Conservation (phyloP, 2,113 vertebrate species). For the Fukomys damarensis region DNA sequence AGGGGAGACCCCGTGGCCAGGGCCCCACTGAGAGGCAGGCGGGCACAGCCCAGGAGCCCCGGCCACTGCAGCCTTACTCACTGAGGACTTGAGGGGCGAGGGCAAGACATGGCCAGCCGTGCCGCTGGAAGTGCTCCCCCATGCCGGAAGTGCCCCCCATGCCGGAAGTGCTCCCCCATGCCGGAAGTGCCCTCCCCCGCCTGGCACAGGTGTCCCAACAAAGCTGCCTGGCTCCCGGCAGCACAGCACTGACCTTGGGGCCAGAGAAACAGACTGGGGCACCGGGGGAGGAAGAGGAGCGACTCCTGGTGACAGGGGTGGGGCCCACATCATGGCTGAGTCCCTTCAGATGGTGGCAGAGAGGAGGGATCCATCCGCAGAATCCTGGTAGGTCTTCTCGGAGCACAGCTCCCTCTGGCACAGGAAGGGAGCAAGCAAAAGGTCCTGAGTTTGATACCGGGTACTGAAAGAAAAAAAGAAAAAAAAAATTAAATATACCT, state of each 20-base stretch:
- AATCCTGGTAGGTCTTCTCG: background rate
- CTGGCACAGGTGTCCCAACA: background rate
- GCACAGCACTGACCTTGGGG: rapidly evolving
- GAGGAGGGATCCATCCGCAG: background rate
- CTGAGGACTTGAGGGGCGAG: background rate
- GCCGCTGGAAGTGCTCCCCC: background rate
- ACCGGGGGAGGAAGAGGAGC: background rate
- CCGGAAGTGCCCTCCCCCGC: too few species aligned
- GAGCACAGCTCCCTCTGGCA: background rate
- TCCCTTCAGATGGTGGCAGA: background rate
- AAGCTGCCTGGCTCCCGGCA: background rate
- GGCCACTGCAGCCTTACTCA: background rate
- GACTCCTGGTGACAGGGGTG: background rate
- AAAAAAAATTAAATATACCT: background rate
- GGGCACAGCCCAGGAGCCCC: background rate
- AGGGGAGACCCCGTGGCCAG: background rate
- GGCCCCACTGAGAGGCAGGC: rapidly evolving
- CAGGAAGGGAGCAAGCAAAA: background rate
- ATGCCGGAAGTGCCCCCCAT: background rate
- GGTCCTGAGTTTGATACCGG: background rate
- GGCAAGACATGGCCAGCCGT: background rate
- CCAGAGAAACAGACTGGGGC: background rate
- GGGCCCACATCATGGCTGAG: background rate
- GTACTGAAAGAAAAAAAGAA: background rate
- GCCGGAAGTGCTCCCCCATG: too few species aligned